These are phyloP conservation scores for Caenorhabditis becei DNA, from an alignment of 2,888 invertebrate genomes.

Conservation along the genomic window DNA sequence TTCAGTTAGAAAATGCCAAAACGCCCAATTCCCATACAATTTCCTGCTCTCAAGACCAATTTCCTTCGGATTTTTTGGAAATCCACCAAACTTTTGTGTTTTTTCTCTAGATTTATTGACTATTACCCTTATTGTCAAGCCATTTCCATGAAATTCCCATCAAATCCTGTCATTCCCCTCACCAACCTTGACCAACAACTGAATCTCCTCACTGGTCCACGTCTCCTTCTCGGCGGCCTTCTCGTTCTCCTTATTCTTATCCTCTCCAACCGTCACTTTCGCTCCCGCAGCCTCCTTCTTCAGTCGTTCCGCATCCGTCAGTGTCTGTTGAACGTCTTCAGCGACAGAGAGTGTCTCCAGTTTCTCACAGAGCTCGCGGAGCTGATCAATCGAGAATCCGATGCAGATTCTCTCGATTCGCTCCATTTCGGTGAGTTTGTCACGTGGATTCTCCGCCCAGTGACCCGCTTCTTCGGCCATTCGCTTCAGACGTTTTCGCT, in stretches of 20 bases:
- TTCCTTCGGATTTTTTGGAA: no score
- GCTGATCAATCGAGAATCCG: conserved; percentile 69
- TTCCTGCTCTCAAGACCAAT: no score
- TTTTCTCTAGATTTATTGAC: no score
- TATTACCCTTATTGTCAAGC: no score
- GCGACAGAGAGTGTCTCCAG: conserved; percentile 62
- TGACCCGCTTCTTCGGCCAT: conserved; percentile 82
- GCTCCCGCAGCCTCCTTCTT: conserved; percentile 54
- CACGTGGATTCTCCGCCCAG: conserved; percentile 72
- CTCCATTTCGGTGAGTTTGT: conserved; percentile 75
- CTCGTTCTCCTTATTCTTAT: conserved; percentile 70
- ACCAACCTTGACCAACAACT: conserved; percentile 90
- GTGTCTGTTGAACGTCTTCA: conserved; percentile 63
- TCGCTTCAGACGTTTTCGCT: conserved; percentile 91
- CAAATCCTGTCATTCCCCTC: no score
- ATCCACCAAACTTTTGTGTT: no score
- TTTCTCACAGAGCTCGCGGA: conserved; percentile 72
- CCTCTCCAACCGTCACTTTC: conserved; percentile 44
- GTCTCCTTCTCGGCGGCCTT: conserved; percentile 75
- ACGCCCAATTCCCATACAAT: no score
- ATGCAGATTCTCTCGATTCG: conserved; percentile 75
- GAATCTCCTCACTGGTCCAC: conserved; percentile 92
- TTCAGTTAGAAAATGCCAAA: no score
- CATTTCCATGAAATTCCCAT: no score
- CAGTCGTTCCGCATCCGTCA: conserved; percentile 62